These are phyloP conservation scores for Pseudonaja textilis DNA, from an alignment of 2,113 vertebrate genomes.

Conservation along the genomic window DNA sequence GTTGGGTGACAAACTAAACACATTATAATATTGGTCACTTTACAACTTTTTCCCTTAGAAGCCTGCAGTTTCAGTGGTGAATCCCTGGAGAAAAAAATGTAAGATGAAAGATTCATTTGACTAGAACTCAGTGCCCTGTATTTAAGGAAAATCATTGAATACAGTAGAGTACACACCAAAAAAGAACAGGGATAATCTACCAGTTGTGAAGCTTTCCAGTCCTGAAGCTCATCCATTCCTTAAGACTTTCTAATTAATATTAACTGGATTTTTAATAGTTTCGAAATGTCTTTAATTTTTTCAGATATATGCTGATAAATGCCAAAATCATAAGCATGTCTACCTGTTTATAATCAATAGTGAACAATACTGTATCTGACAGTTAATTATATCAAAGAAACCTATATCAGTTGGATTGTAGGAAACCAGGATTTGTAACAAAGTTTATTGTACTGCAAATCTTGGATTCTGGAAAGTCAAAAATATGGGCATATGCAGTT, in stretches of 20 bases:
- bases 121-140: not conserved
- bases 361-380: not conserved
- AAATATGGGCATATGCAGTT: not conserved
- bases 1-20: not conserved
- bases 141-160: not conserved
- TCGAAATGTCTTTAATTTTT: not conserved
- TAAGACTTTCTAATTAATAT: not conserved
- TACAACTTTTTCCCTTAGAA: not conserved
- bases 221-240: not conserved
- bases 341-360: not conserved
- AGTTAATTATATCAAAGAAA: not conserved
- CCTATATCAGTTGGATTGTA: not conserved
- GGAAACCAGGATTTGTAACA: not conserved
- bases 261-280: not conserved
- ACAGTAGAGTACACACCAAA: not conserved
- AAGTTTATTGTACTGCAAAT: not conserved
- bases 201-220: not conserved
- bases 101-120: not conserved
- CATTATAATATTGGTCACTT: not conserved
- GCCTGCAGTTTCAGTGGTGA: not conserved
- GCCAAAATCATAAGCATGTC: not conserved
- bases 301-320: not conserved
- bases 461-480: not conserved
- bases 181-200: not conserved
- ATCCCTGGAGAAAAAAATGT: not conserved